These are phyloP conservation scores for Pedetes capensis DNA, from an alignment of 2,113 vertebrate genomes.

Conservation along the genomic window DNA sequence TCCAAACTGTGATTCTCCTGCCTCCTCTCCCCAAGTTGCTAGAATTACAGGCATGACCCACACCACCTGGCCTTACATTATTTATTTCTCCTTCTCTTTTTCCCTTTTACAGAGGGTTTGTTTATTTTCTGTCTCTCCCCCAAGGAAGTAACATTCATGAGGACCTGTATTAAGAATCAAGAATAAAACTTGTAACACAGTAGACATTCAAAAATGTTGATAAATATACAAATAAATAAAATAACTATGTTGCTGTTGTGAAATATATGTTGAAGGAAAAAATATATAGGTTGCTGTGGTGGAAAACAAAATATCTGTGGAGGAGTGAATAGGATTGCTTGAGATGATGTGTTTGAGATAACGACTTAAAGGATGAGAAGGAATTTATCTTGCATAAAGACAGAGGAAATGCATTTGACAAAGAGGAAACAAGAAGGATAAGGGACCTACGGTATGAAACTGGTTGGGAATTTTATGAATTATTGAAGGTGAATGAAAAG, in stretches of 20 bases:
- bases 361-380: not conserved
- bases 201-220: not conserved
- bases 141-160: not conserved
- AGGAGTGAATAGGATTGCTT: not conserved
- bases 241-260: not conserved
- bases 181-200: not conserved
- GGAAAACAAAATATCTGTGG: not conserved
- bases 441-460: not conserved
- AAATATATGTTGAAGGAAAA: not conserved
- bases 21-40: too few relatives aligned
- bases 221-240: not conserved
- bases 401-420: not conserved
- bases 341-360: not conserved
- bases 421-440: not conserved
- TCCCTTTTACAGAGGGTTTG: not conserved
- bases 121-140: not conserved
- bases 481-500: not conserved
- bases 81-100: too few relatives aligned
- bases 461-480: not conserved
- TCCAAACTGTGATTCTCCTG: too few relatives aligned
- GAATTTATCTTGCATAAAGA: not conserved
- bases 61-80: too few relatives aligned
- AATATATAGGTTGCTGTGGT: not conserved
- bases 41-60: too few relatives aligned
- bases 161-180: not conserved